These are phyloP conservation scores for Megamerina dolium DNA, from an alignment of 2,888 invertebrate genomes.

Conservation along the genomic window DNA sequence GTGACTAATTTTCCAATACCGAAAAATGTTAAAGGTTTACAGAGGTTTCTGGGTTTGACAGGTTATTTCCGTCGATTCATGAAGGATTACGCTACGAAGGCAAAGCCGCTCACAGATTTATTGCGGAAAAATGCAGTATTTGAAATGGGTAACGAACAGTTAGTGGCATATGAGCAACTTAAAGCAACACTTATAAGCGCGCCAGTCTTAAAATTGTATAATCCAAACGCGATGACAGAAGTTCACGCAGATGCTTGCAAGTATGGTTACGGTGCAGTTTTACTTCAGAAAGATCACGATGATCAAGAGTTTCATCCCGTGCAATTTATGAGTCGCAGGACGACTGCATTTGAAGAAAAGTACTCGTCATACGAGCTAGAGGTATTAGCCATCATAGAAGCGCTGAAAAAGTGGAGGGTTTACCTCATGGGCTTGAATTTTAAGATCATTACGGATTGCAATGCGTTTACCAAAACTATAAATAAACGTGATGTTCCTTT, in stretches of 20 bases:
- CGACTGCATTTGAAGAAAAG: conserved; percentile 10
- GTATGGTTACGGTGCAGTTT: conserved; percentile 7
- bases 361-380: conserved; percentile 10
- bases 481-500: no score
- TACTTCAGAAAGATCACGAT: conserved; percentile 1
- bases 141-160: conserved; percentile 13
- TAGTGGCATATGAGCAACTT: conserved; percentile 5
- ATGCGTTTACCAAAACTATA: conserved; percentile 34
- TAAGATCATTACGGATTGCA: no score
- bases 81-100: conserved; percentile 1
- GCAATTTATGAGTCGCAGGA: conserved; percentile 15
- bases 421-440: conserved; percentile 5
- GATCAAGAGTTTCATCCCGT: conserved; percentile 8
- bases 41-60: not conserved
- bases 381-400: conserved; percentile 10
- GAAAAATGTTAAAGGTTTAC: not conserved
- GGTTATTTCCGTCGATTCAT: conserved; percentile 5
- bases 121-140: conserved; percentile 14
- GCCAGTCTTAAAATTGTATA: conserved; percentile 8
- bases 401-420: conserved; percentile 11
- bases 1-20: conserved; percentile 12
- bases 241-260: conserved; percentile 10
- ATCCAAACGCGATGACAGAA: conserved; percentile 10
- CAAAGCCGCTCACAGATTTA: conserved; percentile 25
- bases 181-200: conserved; percentile 7